phyloP scores from a whole-genome alignment of 2,888 invertebrate species.

The Panzeria rudis region DNA sequence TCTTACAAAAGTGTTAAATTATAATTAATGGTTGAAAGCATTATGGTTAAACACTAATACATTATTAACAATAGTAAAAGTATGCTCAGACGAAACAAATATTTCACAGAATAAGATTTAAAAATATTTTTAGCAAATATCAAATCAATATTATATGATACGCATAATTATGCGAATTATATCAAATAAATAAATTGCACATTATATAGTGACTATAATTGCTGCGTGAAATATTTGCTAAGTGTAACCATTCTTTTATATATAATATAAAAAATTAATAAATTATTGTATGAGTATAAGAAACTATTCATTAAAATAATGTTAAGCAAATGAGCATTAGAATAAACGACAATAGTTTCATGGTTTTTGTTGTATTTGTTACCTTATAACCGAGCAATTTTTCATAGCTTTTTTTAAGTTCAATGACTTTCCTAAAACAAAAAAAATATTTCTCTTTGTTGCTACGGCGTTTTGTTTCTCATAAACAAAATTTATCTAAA shows the following conservation, averaged over 20 bases:
- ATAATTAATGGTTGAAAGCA: slow-evolving; percentile 5
- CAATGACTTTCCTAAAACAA: background rate
- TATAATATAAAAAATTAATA: background rate
- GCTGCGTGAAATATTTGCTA: background rate
- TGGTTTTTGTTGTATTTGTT: background rate
- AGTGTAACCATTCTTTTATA: background rate
- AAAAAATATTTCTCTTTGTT: background rate
- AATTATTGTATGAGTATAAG: background rate
- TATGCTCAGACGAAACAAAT: no score
- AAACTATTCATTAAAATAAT: background rate
- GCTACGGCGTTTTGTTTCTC: background rate
- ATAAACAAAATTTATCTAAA: background rate
- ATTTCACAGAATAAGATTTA: background rate
- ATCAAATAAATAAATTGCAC: no score
- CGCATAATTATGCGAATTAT: no score
- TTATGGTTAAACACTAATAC: background rate
- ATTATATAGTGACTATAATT: no score
- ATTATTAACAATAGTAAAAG: slow-evolving; percentile 20
- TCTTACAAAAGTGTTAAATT: slow-evolving; percentile 56
- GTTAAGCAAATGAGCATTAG: background rate
- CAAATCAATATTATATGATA: no score
- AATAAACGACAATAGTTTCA: background rate
- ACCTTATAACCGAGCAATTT: background rate
- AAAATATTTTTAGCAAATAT: no score
- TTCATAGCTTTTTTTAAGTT: background rate